phyloP scores from a whole-genome alignment of 2,113 vertebrate genomes.

The Ptyas mucosa region DNA sequence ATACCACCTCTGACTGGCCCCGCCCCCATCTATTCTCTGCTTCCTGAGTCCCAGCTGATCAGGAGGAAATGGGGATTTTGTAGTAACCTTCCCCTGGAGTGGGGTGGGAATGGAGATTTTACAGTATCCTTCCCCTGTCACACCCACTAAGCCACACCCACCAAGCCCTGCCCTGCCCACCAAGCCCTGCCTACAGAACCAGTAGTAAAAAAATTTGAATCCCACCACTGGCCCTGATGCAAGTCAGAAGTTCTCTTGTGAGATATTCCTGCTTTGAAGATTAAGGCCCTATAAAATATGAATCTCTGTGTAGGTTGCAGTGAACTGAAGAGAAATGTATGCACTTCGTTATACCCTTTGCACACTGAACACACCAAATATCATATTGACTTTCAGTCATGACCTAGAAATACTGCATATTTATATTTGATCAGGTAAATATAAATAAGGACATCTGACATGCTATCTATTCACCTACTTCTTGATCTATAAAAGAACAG shows the following conservation, averaged over 20 bases:
- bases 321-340: background rate
- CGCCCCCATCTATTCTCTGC: no score
- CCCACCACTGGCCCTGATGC: background rate
- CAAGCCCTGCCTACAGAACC: no score
- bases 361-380: background rate
- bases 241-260: background rate
- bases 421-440: background rate
- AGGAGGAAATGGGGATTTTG: no score
- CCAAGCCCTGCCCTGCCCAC: no score
- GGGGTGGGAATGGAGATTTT: no score
- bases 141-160: no score
- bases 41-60: no score
- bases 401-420: background rate
- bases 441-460: background rate
- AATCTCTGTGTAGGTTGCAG: background rate
- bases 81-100: no score
- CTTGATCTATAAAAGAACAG: background rate
- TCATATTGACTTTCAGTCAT: background rate
- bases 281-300: background rate
- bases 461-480: background rate
- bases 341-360: background rate
- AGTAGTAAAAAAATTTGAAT: no score
- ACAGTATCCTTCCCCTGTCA: no score
- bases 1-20: no score
- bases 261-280: background rate